phyloP scores from a whole-genome alignment of 2,888 invertebrate species.

The Aproaerema taeniolella region DNA sequence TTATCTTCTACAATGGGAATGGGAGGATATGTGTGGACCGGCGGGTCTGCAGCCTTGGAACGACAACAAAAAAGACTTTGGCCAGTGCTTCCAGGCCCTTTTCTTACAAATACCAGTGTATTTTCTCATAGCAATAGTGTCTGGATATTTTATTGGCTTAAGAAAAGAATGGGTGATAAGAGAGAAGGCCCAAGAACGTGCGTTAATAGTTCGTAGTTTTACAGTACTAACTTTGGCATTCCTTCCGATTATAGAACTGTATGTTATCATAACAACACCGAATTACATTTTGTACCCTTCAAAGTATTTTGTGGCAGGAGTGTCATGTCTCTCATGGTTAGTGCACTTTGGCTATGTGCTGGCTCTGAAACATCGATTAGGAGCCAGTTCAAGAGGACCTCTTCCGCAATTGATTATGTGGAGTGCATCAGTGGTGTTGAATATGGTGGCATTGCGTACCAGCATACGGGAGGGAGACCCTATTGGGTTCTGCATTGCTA shows the following conservation, averaged over 20 bases:
- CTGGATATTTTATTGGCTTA: slow-evolving; percentile 89
- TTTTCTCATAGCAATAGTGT: slow-evolving; percentile 83
- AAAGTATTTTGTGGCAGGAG: slow-evolving; percentile 83
- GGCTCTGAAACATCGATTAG: slow-evolving; percentile 80
- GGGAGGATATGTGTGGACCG: slow-evolving; percentile 87
- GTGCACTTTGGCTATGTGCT: slow-evolving; percentile 87
- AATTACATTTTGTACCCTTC: slow-evolving; percentile 75
- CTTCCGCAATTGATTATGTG: slow-evolving; percentile 81
- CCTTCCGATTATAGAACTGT: slow-evolving; percentile 83
- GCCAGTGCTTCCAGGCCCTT: slow-evolving; percentile 90
- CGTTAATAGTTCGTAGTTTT: slow-evolving; percentile 81
- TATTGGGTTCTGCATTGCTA: slow-evolving; percentile 79
- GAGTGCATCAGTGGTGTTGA: slow-evolving; percentile 81
- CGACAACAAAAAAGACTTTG: slow-evolving; percentile 83
- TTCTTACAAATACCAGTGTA: slow-evolving; percentile 87
- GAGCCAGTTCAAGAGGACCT: slow-evolving; percentile 85
- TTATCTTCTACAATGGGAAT: slow-evolving; percentile 76
- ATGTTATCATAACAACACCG: slow-evolving; percentile 76
- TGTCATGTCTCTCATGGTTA: slow-evolving; percentile 87
- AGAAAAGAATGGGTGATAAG: slow-evolving; percentile 80
- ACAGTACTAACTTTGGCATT: slow-evolving; percentile 80
- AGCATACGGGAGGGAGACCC: slow-evolving; percentile 69
- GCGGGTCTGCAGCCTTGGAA: slow-evolving; percentile 84
- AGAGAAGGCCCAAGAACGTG: slow-evolving; percentile 78
- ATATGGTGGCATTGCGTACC: slow-evolving; percentile 82